Evolutionary conservation across 2,797 vertebrate genomes (phyloP), one percentile per base, ranked within the genome.

Genomic region (Ptychobarbus kaznakovi): DNA sequence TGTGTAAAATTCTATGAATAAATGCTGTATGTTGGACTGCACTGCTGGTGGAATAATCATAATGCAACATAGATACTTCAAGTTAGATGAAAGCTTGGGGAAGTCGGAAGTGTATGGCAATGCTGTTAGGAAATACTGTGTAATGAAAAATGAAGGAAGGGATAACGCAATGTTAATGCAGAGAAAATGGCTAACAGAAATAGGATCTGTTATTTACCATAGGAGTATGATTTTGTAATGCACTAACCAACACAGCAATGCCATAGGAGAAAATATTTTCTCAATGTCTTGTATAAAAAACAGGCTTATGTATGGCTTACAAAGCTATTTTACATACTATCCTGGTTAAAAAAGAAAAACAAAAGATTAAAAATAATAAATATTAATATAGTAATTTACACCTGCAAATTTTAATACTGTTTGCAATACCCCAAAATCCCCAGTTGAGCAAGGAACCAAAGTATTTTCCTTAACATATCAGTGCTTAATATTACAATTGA

Each of bases 1-100:
- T 78, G 75, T 70, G 49, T 51, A 25, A 53, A 65, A 25, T 28
- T 28, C 20, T 40, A 35, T 40, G 77, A 85, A 74, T 85, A 85
- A 85, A 80, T 65, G 32, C 32, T 73, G 22, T 38, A 53, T 66
- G 56, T 20, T 65, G 32, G 76, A 70, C n/a, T 11, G 18, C 38
- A 72, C 20, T 84, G 18, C 35, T 61, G 40, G 46, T 53, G 32
- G 65, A 84, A 58, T 58, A 79, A 46, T 9, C 51, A 65, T 72
- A 80, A 77, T 32, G 16, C 63, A 76, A 66, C n/a, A 65, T 32
- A 75, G 3, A 83, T 46, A 38, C 22, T 44, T 40, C 1, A 80
- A 65, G 25, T 11, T 49, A 16, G 28, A 68, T 13, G 58, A 58
- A 79, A 46, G 15, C 11, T 25, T n/a, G 61, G 28, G 20, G 20